These are phyloP conservation scores for Sebastes vulpes DNA, from an alignment of 2,797 vertebrate genomes.

Conservation along the genomic window DNA sequence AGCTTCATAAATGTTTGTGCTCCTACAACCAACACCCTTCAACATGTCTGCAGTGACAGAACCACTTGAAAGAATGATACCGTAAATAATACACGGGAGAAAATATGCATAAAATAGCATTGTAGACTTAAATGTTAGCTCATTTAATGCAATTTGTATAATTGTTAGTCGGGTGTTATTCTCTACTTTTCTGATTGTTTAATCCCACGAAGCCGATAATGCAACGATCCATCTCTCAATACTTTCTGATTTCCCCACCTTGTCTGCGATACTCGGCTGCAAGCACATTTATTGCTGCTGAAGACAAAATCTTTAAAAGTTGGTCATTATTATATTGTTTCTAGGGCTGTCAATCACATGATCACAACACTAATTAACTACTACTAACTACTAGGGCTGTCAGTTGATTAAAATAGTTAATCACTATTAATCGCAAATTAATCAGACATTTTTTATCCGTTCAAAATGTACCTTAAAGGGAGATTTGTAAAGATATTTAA, in stretches of 20 bases:
- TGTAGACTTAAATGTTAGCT: background rate
- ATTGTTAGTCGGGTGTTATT: background rate
- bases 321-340: background rate
- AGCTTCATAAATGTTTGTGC: constrained; percentile 43
- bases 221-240: background rate
- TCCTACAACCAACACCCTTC: background rate
- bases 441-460: too few relatives aligned
- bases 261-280: background rate
- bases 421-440: too few relatives aligned
- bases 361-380: too few relatives aligned
- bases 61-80: background rate
- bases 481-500: too few relatives aligned
- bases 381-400: too few relatives aligned
- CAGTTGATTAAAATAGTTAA: too few relatives aligned
- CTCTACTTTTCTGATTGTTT: background rate
- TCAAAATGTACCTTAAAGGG: too few relatives aligned
- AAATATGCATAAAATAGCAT: background rate
- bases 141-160: background rate
- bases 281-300: background rate
- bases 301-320: background rate
- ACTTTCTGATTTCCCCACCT: background rate
- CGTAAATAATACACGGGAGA: background rate
- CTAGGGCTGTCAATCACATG: too few relatives aligned
- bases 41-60: too few relatives aligned
- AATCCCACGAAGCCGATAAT: background rate